Evolutionary conservation across 1,140 invertebrate species (phyloP).

Genomic region (Bombus vancouverensis): DNA sequence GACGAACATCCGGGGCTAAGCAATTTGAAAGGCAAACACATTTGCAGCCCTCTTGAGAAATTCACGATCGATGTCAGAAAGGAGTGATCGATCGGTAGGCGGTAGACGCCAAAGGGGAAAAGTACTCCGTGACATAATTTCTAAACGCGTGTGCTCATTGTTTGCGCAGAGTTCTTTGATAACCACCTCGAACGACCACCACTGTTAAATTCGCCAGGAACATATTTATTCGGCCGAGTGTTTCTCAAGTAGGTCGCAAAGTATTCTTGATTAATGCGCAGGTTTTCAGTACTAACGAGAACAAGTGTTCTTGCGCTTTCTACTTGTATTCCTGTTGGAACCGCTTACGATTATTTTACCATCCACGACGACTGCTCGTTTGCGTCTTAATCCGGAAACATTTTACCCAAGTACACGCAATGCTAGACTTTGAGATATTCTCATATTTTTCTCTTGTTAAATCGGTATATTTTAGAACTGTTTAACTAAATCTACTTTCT

Average conservation of each 20-base stretch:
- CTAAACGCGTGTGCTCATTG: constrained; percentile 26
- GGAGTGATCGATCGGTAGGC: constrained; percentile 43
- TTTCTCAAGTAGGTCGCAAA: constrained; percentile 54
- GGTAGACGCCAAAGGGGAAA: constrained; percentile 3
- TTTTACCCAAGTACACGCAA: constrained; percentile 32
- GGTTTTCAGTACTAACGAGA: constrained; percentile 32
- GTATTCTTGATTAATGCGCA: constrained; percentile 57
- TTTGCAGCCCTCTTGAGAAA: constrained; percentile 39
- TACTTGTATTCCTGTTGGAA: constrained; percentile 11
- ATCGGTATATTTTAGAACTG: background rate
- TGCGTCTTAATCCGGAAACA: constrained; percentile 50
- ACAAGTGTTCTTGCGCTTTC: constrained; percentile 36
- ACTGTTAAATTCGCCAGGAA: background rate
- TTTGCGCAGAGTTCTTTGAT: constrained; percentile 20
- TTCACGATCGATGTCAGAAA: constrained; percentile 34
- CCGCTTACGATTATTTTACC: too few relatives aligned
- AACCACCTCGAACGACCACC: background rate
- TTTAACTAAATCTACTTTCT: too few relatives aligned
- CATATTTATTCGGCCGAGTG: constrained; percentile 25
- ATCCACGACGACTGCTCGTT: too few relatives aligned
- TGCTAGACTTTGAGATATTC: background rate
- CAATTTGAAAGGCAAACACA: constrained; percentile 51
- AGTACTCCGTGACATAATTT: constrained; percentile 50
- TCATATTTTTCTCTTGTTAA: background rate
- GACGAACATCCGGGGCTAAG: constrained; percentile 26